phyloP scores from a whole-genome alignment of 2,113 vertebrate species.

The Corvus cornix region DNA sequence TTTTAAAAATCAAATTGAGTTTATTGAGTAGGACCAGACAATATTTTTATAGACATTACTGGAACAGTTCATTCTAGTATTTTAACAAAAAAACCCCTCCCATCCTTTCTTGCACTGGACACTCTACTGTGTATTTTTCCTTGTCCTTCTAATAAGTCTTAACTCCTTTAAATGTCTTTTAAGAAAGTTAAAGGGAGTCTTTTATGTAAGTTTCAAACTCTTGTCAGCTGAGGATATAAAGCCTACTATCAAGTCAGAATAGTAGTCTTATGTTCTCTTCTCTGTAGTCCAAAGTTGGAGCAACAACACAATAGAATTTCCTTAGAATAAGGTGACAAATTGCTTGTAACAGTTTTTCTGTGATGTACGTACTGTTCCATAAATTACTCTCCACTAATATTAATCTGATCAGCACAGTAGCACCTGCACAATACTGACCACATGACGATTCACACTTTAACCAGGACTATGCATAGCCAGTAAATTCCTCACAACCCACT shows the following conservation, averaged over 20 bases:
- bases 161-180: background rate
- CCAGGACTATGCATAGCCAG: background rate
- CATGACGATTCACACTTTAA: background rate
- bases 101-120: background rate
- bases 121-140: background rate
- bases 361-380: conserved; percentile 63
- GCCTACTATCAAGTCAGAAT: background rate
- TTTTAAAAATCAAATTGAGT: background rate
- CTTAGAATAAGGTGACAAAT: conserved; percentile 2
- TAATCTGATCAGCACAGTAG: background rate
- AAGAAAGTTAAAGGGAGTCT: background rate
- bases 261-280: background rate
- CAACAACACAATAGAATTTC: background rate
- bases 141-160: background rate
- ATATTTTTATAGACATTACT: background rate
- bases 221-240: background rate
- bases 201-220: background rate
- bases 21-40: background rate
- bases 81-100: background rate
- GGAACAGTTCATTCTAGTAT: background rate
- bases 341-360: conserved; percentile 25
- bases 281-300: background rate
- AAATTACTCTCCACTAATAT: conserved; percentile 34
- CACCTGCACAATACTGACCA: background rate
- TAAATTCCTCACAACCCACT: conserved; percentile 12